These are phyloP conservation scores for Gymnobelideus leadbeateri DNA, from an alignment of 2,113 vertebrate genomes.

Conservation along the genomic window DNA sequence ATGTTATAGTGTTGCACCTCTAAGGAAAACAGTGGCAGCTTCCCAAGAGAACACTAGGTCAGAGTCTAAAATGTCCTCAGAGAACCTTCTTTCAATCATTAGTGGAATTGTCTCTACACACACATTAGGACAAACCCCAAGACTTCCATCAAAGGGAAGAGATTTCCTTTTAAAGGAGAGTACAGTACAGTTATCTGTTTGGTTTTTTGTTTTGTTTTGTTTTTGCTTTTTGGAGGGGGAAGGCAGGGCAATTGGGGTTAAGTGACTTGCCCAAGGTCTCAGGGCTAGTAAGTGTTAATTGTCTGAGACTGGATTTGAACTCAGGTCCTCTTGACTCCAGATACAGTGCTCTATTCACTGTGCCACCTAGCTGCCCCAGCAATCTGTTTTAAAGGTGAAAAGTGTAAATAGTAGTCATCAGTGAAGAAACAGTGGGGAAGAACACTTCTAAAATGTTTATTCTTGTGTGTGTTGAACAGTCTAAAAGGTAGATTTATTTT, in stretches of 20 bases:
- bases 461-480: constrained; percentile 36
- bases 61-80: constrained; percentile 48
- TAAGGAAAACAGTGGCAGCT: constrained; percentile 52
- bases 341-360: too few relatives aligned
- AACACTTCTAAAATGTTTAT: background rate
- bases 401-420: background rate
- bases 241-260: too few relatives aligned
- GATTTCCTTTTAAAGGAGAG: background rate
- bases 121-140: background rate
- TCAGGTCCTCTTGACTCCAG: too few relatives aligned
- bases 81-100: background rate
- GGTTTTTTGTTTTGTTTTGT: too few relatives aligned
- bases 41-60: constrained; percentile 32
- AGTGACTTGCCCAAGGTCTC: too few relatives aligned
- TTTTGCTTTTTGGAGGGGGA: too few relatives aligned
- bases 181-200: background rate
- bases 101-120: constrained; percentile 41
- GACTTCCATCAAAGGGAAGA: background rate
- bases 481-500: constrained; percentile 16
- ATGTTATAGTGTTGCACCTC: constrained; percentile 66
- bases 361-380: too few relatives aligned
- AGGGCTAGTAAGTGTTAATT: too few relatives aligned
- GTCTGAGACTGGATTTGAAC: too few relatives aligned
- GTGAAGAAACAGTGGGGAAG: constrained; percentile 33
- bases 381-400: constrained; percentile 5